These are phyloP conservation scores for Dromaius novaehollandiae DNA, from an alignment of 2,113 vertebrate species.

Conservation along the genomic window DNA sequence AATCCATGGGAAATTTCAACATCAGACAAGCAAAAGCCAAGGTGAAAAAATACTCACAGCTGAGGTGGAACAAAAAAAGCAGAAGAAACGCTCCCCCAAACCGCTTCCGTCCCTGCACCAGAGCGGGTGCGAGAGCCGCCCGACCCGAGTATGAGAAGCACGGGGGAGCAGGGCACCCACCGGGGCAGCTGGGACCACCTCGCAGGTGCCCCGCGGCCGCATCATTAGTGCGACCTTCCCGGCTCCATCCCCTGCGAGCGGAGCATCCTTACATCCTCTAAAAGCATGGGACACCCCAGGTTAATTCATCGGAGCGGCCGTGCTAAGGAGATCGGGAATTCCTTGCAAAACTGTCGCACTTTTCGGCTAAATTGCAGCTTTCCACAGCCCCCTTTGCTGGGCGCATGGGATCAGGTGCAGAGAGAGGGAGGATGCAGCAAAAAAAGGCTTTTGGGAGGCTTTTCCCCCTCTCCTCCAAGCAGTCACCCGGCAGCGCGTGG, in stretches of 20 bases:
- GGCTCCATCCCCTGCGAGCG: background rate
- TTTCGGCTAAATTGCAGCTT: accelerated
- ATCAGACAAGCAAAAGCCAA: background rate
- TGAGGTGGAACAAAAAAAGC: background rate
- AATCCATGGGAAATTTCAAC: background rate
- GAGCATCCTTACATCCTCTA: background rate
- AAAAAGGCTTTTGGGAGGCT: background rate
- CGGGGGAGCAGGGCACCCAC: too few relatives aligned
- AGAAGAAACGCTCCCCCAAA: accelerated
- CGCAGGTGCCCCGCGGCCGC: background rate
- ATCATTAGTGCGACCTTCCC: too few relatives aligned
- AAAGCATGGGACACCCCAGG: background rate
- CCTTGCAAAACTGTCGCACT: background rate
- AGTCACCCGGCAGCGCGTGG: background rate
- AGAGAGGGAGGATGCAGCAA: background rate
- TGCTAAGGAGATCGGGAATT: too few relatives aligned
- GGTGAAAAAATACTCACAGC: background rate
- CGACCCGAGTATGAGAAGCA: accelerated
- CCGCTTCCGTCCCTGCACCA: background rate
- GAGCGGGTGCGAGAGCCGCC: accelerated
- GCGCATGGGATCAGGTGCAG: background rate
- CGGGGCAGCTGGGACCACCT: too few relatives aligned
- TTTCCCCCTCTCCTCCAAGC: background rate
- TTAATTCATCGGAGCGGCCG: background rate
- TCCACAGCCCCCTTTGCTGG: background rate